A percentile compares a stretch with the other conserved stretches of the same genome.
phyloP scores from a whole-genome alignment of 2,888 invertebrate species.

The Catonia carolina region DNA sequence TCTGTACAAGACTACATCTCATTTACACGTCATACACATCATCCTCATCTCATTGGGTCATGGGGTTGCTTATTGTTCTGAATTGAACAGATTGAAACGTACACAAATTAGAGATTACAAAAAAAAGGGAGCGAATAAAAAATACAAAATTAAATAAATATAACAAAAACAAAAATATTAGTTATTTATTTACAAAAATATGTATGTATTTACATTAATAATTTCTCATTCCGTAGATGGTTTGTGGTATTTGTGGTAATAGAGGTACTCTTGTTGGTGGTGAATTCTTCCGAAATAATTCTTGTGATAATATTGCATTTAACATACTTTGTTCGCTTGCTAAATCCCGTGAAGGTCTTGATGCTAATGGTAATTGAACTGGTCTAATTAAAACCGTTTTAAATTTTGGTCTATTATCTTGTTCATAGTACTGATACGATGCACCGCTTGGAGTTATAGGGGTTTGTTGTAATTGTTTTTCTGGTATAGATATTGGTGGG shows the following conservation, averaged over 20 bases:
- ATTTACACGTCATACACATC: no score
- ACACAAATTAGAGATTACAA: no score
- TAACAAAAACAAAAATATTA: no score
- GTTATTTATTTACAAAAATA: no score
- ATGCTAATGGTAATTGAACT: neutral
- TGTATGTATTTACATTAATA: no score
- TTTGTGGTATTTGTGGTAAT: neutral
- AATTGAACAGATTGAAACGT: no score
- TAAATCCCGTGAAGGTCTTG: slow-evolving; percentile 1
- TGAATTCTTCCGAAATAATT: neutral
- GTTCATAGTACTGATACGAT: neutral
- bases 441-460: neutral
- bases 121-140: no score
- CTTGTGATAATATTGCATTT: slow-evolving; percentile 6
- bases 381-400: neutral
- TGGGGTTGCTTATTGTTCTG: no score
- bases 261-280: neutral
- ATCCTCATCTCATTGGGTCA: no score
- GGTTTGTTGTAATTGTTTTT: neutral
- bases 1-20: no score
- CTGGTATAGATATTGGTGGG: neutral
- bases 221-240: neutral
- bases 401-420: neutral
- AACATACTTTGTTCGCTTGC: neutral
- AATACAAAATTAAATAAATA: no score